Percentiles rank a stretch among this genome's conserved stretches.
These are phyloP conservation scores for Aplysia californica DNA, from an alignment of 1,140 invertebrate genomes.

Conservation along the genomic window DNA sequence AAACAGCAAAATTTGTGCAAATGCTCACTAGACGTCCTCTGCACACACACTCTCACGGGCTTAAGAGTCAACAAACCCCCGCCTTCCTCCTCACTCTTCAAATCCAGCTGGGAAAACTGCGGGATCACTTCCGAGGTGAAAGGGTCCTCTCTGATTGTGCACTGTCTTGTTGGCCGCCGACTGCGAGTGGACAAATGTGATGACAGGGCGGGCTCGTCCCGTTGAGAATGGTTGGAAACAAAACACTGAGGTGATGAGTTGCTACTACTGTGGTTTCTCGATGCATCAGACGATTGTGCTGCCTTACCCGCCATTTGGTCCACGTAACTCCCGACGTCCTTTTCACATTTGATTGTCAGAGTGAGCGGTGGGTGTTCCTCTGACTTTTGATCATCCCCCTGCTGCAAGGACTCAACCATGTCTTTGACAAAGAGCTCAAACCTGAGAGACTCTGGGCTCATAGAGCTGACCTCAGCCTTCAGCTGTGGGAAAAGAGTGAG, in stretches of 20 bases:
- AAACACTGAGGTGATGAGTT: too few species aligned
- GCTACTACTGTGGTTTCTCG: too few species aligned
- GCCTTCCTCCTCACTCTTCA: neutral
- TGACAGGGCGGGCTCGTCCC: neutral
- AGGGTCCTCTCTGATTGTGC: neutral
- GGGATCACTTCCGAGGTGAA: slow-evolving; percentile 8
- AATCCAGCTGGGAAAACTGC: slow-evolving; percentile 13
- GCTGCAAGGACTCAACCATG: slow-evolving; percentile 22
- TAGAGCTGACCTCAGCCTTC: neutral
- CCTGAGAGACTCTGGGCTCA: slow-evolving; percentile 27
- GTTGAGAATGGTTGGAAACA: too few species aligned
- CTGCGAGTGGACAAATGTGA: neutral
- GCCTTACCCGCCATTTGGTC: neutral
- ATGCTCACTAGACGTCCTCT: slow-evolving; percentile 7
- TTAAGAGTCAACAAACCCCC: too few species aligned
- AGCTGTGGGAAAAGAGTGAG: slow-evolving; percentile 35
- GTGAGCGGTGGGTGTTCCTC: neutral
- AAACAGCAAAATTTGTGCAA: slow-evolving; percentile 28
- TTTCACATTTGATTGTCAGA: slow-evolving; percentile 1
- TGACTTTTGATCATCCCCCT: slow-evolving; percentile 1
- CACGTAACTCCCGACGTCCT: neutral
- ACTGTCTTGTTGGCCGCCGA: neutral
- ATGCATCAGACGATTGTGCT: too few species aligned
- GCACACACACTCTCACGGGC: slow-evolving; percentile 19
- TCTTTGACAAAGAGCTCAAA: slow-evolving; percentile 31